phyloP scores from a whole-genome alignment of 2,888 invertebrate genomes.

The Papilio elwesi region DNA sequence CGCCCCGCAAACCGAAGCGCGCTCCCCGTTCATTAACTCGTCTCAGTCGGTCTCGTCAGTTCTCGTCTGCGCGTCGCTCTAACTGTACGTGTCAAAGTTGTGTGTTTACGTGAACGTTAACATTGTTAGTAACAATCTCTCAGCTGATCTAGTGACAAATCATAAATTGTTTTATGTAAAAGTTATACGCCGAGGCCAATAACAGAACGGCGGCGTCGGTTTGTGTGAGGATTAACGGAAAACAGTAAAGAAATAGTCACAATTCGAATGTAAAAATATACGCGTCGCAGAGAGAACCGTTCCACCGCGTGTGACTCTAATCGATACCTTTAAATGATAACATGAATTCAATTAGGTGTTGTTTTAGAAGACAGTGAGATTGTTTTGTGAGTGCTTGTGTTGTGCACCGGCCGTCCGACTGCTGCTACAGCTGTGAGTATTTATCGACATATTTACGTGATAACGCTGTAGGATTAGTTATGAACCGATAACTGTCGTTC shows the following conservation, averaged over 20 bases:
- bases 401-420: slow-evolving; percentile 53
- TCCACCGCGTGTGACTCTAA: slow-evolving; percentile 77
- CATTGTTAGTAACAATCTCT: slow-evolving; percentile 78
- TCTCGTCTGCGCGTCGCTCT: slow-evolving; percentile 63
- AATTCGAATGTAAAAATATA: slow-evolving; percentile 80
- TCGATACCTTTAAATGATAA: slow-evolving; percentile 84
- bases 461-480: slow-evolving; percentile 73
- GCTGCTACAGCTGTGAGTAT: slow-evolving; percentile 65
- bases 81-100: slow-evolving; percentile 48
- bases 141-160: slow-evolving; percentile 78
- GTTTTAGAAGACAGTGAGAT: slow-evolving; percentile 72
- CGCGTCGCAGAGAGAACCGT: slow-evolving; percentile 73
- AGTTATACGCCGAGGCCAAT: slow-evolving; percentile 42
- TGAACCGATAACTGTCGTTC: slow-evolving; percentile 65
- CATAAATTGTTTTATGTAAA: slow-evolving; percentile 48
- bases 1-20: slow-evolving; percentile 47
- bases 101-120: slow-evolving; percentile 60
- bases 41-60: slow-evolving; percentile 61
- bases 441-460: slow-evolving; percentile 74
- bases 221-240: slow-evolving; percentile 53
- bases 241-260: slow-evolving; percentile 69
- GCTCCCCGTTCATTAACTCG: slow-evolving; percentile 66
- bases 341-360: slow-evolving; percentile 81
- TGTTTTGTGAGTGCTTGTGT: slow-evolving; percentile 59
- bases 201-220: slow-evolving; percentile 51